phyloP scores from a whole-genome alignment of 2,888 invertebrate species.

The Crematogaster levior region DNA sequence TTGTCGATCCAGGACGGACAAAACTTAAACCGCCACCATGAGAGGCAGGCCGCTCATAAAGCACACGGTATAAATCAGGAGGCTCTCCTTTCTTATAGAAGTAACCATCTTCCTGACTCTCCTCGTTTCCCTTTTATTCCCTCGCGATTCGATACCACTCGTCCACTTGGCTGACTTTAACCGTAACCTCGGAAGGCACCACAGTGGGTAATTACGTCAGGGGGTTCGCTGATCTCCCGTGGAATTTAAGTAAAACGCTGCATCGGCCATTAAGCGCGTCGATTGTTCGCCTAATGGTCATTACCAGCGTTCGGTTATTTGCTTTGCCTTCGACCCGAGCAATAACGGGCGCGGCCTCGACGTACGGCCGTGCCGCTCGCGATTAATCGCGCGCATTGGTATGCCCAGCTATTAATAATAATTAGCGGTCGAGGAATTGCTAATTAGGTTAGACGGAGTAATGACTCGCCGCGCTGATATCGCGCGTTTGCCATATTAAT shows the following conservation, averaged over 20 bases:
- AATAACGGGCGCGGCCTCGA: slow-evolving; percentile 12
- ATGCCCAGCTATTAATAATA: slow-evolving; percentile 44
- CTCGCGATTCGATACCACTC: slow-evolving; percentile 63
- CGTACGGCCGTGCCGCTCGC: neutral
- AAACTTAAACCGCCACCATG: slow-evolving; percentile 70
- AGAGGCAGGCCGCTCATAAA: slow-evolving; percentile 79
- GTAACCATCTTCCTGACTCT: slow-evolving; percentile 58
- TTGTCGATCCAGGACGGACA: slow-evolving; percentile 69
- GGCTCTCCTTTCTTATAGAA: slow-evolving; percentile 69
- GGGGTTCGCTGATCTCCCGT: slow-evolving; percentile 76
- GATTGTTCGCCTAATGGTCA: slow-evolving; percentile 29
- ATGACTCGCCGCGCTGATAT: slow-evolving; percentile 28
- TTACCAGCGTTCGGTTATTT: slow-evolving; percentile 17
- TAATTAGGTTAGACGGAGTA: slow-evolving; percentile 47
- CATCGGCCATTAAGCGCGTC: slow-evolving; percentile 24
- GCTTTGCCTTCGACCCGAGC: slow-evolving; percentile 12
- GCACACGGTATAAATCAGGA: slow-evolving; percentile 79
- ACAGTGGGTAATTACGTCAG: slow-evolving; percentile 76
- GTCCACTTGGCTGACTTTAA: slow-evolving; percentile 67
- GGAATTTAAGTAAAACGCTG: slow-evolving; percentile 59
- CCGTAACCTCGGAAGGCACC: slow-evolving; percentile 74
- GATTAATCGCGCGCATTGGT: slow-evolving; percentile 31
- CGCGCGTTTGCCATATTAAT: slow-evolving; percentile 20
- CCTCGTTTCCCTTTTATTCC: slow-evolving; percentile 34
- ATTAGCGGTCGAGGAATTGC: slow-evolving; percentile 24